These are phyloP conservation scores for Rhinoraja longicauda DNA, from an alignment of 2,797 vertebrate genomes.

Conservation along the genomic window DNA sequence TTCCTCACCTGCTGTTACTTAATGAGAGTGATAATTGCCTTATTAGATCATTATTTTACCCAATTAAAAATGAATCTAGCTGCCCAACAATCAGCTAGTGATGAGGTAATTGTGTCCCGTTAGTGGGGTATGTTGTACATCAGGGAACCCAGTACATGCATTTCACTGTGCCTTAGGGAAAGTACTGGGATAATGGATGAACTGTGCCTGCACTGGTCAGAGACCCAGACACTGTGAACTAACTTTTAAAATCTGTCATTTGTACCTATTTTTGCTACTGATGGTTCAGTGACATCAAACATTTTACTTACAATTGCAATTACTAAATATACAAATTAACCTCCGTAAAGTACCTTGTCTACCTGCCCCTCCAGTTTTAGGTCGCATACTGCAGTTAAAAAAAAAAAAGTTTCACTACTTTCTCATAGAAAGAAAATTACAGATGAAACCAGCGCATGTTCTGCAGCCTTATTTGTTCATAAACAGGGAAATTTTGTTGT, in stretches of 20 bases:
- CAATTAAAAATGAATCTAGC: constrained; percentile 25
- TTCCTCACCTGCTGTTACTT: not conserved
- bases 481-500: not conserved
- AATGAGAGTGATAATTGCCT: constrained; percentile 22
- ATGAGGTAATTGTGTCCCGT: not conserved
- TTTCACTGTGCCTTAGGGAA: constrained; percentile 36
- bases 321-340: constrained; percentile 23
- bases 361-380: not conserved
- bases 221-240: constrained; percentile 38
- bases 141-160: constrained; percentile 33
- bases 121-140: constrained; percentile 13
- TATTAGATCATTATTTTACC: constrained; percentile 20
- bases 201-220: constrained; percentile 32
- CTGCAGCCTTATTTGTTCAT: not conserved
- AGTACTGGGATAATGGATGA: constrained; percentile 30
- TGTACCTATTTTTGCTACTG: constrained; percentile 31
- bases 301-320: constrained; percentile 27
- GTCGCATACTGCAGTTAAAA: not conserved
- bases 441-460: not conserved
- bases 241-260: constrained; percentile 24
- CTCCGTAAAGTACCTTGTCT: not conserved
- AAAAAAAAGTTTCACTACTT: constrained; percentile 1
- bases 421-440: not conserved
- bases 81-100: constrained; percentile 17
- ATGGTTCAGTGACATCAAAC: constrained; percentile 30